Conservation (phyloP, 2,888 invertebrate species). For the Augiades crinisus region DNA sequence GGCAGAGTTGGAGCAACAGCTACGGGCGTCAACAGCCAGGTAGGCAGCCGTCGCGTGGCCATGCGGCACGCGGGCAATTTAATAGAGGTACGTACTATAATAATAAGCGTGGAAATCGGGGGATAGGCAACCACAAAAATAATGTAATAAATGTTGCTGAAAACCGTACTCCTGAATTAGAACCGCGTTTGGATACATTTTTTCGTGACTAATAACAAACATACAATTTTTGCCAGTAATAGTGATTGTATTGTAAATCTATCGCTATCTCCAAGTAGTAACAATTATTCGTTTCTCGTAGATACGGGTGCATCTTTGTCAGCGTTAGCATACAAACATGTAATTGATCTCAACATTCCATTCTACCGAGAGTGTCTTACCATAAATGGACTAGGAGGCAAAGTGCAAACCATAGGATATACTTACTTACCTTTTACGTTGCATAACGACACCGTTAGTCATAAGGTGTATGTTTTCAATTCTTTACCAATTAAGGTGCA, state of each 20-base stretch:
- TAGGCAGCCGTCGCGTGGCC: too few species aligned
- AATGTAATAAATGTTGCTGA: not conserved
- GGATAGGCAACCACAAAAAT: not conserved
- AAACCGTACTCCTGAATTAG: not conserved
- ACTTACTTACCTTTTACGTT: not conserved
- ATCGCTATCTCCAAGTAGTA: not conserved
- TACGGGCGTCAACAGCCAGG: too few species aligned
- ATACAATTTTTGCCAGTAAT: not conserved
- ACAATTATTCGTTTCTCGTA: not conserved
- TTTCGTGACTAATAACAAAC: not conserved
- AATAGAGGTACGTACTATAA: too few species aligned
- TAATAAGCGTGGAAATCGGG: not conserved
- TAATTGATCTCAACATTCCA: not conserved
- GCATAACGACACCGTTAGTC: not conserved
- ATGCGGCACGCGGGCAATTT: too few species aligned
- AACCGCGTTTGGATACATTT: not conserved
- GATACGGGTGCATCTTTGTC: not conserved
- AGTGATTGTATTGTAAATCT: not conserved
- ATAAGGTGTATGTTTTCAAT: not conserved
- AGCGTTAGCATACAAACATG: not conserved
- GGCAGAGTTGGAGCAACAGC: too few species aligned
- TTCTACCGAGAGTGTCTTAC: not conserved
- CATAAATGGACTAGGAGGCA: not conserved
- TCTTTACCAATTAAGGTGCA: not conserved
- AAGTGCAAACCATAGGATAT: not conserved